phyloP scores from a whole-genome alignment of 2,888 invertebrate species.

The Acrocyrtus sp. region DNA sequence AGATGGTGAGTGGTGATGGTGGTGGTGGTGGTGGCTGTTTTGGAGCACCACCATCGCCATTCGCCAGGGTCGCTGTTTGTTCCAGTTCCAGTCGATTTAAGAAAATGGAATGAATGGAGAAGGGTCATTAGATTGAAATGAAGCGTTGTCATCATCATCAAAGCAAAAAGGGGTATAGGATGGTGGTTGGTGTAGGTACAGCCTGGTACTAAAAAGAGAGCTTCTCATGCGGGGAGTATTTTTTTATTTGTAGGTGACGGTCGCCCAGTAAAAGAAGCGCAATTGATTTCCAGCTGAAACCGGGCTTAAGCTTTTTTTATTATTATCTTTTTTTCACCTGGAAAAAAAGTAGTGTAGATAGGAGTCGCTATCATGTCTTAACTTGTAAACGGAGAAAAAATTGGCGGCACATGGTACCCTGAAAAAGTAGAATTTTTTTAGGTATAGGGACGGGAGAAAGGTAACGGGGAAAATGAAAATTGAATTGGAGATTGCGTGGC shows the following conservation, averaged over 20 bases:
- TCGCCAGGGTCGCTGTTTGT: too few relatives aligned
- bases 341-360: not conserved
- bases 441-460: too few relatives aligned
- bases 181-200: conserved; percentile 35
- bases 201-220: conserved; percentile 23
- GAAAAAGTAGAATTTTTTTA: too few relatives aligned
- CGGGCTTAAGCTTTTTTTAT: too few relatives aligned
- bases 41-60: not conserved
- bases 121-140: conserved; percentile 8
- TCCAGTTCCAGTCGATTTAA: conserved; percentile 36
- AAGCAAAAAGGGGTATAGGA: not conserved
- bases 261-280: conserved; percentile 13
- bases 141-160: conserved; percentile 5
- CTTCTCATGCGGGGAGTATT: not conserved
- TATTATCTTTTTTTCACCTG: too few relatives aligned
- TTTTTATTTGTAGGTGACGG: conserved; percentile 2
- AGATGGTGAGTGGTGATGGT: not conserved
- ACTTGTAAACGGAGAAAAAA: too few relatives aligned
- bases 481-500: too few relatives aligned
- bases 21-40: not conserved
- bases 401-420: too few relatives aligned
- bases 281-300: conserved; percentile 45
- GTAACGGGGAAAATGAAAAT: too few relatives aligned
- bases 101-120: conserved; percentile 15
- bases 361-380: not conserved